These are phyloP conservation scores for Trachemys scripta DNA, from an alignment of 2,113 vertebrate genomes.

Conservation along the genomic window DNA sequence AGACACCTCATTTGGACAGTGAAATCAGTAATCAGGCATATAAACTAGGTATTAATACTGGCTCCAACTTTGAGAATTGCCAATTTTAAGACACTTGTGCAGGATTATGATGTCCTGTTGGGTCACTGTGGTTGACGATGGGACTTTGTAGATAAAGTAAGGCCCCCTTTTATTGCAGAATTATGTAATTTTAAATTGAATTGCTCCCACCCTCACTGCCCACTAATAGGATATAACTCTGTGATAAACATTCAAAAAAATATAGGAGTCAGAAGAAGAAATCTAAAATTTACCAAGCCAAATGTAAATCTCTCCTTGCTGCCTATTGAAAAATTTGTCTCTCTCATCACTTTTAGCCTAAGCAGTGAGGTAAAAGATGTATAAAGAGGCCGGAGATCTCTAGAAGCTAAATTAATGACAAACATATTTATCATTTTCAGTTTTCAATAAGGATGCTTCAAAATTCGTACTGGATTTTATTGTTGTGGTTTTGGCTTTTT, in stretches of 20 bases:
- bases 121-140: neutral
- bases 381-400: neutral
- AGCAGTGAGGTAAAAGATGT: fast-evolving
- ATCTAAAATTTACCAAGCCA: neutral
- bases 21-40: neutral
- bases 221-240: neutral
- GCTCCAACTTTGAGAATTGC: neutral
- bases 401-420: fast-evolving
- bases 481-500: neutral
- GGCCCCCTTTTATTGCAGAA: neutral
- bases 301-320: neutral
- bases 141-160: neutral
- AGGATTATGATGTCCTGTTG: neutral
- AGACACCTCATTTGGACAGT: neutral
- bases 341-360: neutral
- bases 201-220: neutral
- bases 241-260: neutral
- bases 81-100: neutral
- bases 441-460: neutral
- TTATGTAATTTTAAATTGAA: neutral
- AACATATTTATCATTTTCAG: neutral
- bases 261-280: neutral
- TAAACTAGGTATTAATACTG: neutral
- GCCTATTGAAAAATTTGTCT: neutral
- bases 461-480: neutral